Evolutionary conservation across 2,113 vertebrate genomes (phyloP), one percentile per base, ranked within the genome.

Genomic region (Eurystomus gularis): DNA sequence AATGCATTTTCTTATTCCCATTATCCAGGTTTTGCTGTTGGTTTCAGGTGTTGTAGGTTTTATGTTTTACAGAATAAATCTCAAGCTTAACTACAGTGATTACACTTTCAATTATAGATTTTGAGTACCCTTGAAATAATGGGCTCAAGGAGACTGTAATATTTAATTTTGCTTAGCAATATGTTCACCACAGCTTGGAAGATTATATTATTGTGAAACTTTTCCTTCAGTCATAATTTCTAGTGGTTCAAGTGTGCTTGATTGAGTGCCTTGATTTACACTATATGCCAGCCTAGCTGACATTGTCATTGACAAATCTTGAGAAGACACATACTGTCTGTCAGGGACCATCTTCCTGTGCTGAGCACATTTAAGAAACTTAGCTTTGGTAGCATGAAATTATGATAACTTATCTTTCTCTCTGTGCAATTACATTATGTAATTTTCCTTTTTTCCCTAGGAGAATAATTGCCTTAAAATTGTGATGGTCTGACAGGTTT

Each of bases 401-500:
- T 86, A 76, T 86, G 68, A 90, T 69, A 84, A 91, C 77, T 88
- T 75, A 78, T 84, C 80, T 91, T 94, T 79, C 39, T 48, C 35
- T 87, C 52, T 42, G 24, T 82, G 70, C 72, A 94, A 92, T 93
- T 94, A 46, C 19, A 49, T 92, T 89, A 88, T 91, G 61, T 68
- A 91, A 95, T 92, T 93, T 95, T 88, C 35, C 7, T 70, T 94
- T 91, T 86, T 62, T 23, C 64, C 86, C 73, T 79, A 46, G 86
- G 72, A 96, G 80, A 94, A 95, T 73, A 90, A 92, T 85, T 96
- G 68, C 82, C 29, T 77, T 73, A 77, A 92, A 86, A 75, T 58
- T 94, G 69, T 94, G 65, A 75, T 46, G 81, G 37, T 94, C 86
- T 95, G 94, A 95, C 94, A 96, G 83, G 77, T 92, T 95, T 94